Conservation (phyloP, 1,140 invertebrate genomes). For the Neuroterus valhalla region DNA sequence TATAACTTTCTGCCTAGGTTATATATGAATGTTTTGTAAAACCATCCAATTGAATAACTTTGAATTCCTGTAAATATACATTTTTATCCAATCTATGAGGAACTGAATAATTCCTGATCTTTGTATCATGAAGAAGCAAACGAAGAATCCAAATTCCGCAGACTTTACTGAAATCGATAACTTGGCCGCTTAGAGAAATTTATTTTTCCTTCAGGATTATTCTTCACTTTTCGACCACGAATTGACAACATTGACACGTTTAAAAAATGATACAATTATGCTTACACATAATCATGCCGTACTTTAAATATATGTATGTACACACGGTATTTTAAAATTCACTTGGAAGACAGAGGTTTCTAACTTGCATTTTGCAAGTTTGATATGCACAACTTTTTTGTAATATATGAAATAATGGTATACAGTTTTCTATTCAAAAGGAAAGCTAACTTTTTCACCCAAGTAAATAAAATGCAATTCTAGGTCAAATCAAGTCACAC, state of each 20-base stretch:
- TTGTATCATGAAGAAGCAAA: too few species aligned
- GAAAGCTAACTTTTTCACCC: too few species aligned
- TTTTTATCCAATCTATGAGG: constrained; percentile 36
- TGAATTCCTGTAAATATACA: constrained; percentile 47
- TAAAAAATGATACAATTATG: constrained; percentile 40
- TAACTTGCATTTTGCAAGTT: constrained; percentile 44
- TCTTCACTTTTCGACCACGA: constrained; percentile 10
- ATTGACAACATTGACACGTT: constrained; percentile 38
- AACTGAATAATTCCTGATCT: constrained; percentile 11
- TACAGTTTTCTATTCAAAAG: too few species aligned
- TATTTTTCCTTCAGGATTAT: not conserved
- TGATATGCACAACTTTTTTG: constrained; percentile 7
- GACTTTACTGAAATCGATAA: not conserved
- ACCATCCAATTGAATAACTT: constrained; percentile 45
- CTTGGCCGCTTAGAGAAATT: not conserved
- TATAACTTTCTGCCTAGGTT: too few species aligned
- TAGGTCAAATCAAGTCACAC: too few species aligned
- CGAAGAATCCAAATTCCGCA: too few species aligned
- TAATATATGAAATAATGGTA: too few species aligned
- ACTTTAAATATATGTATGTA: constrained; percentile 56
- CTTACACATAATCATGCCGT: constrained; percentile 41
- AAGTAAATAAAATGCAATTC: too few species aligned
- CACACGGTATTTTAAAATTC: constrained; percentile 63
- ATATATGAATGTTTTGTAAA: too few species aligned
- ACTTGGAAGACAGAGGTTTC: constrained; percentile 73